Percentiles rank a stretch among this genome's conserved stretches.
Conservation (phyloP, 2,888 invertebrate genomes). For the Andrena chrysosceles region DNA sequence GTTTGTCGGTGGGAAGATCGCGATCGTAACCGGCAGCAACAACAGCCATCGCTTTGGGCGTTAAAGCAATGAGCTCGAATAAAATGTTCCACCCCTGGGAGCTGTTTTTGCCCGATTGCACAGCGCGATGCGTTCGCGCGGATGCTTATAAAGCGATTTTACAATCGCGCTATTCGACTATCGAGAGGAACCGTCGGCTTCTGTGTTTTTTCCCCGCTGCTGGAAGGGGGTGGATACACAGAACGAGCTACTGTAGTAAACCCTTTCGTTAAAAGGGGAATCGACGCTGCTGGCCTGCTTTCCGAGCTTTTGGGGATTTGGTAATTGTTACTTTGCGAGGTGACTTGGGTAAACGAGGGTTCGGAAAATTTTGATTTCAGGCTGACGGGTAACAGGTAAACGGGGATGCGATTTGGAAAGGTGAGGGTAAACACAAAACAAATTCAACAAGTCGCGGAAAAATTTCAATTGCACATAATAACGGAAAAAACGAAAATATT, state of each 20-base stretch:
- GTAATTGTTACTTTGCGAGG: background rate
- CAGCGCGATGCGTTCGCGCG: conserved; percentile 30
- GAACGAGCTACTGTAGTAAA: background rate
- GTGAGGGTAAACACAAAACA: too few relatives aligned
- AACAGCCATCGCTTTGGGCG: conserved; percentile 4
- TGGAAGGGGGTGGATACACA: background rate
- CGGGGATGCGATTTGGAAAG: too few relatives aligned
- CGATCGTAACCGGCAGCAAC: conserved; percentile 7
- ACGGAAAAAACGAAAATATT: too few relatives aligned
- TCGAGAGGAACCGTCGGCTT: background rate
- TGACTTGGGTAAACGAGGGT: background rate
- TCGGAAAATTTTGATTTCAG: background rate
- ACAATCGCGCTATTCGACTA: conserved; percentile 18
- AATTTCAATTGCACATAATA: too few relatives aligned
- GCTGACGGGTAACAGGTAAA: too few relatives aligned
- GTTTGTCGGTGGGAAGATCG: conserved; percentile 13
- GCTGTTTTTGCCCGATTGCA: conserved; percentile 20
- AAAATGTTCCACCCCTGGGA: conserved; percentile 27
- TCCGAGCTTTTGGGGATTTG: background rate
- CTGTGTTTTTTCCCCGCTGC: background rate
- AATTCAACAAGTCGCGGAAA: too few relatives aligned
- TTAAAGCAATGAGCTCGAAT: conserved; percentile 18
- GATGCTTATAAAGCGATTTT: conserved; percentile 35
- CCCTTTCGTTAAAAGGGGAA: background rate
- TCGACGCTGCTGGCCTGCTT: background rate